phyloP scores from a whole-genome alignment of 2,797 vertebrate species.

The Schizopygopsis malacanthus region DNA sequence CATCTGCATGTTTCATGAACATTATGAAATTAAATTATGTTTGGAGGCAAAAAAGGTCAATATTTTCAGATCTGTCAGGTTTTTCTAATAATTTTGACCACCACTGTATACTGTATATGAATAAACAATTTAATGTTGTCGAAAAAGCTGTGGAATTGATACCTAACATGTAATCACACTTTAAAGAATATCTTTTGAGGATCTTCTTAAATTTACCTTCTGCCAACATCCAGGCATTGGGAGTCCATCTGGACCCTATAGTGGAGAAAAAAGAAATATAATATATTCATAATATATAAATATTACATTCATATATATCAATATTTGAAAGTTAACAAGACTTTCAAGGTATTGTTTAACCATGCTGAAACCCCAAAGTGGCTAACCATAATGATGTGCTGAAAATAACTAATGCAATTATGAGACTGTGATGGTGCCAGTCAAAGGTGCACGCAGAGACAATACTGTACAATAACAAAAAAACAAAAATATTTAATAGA shows the following conservation, averaged over 20 bases:
- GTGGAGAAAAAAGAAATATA: background rate
- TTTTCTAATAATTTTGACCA: background rate
- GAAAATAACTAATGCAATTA: background rate
- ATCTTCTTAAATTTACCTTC: conserved; percentile 84
- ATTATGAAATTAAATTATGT: background rate
- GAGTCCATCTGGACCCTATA: conserved; percentile 97
- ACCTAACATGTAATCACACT: background rate
- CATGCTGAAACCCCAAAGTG: background rate
- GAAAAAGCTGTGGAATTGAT: background rate
- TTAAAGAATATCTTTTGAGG: background rate
- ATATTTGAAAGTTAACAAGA: background rate
- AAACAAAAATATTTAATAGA: background rate
- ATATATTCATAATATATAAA: background rate
- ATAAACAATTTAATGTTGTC: conserved; percentile 38
- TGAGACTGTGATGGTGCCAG: background rate
- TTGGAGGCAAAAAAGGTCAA: background rate
- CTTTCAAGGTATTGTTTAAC: conserved; percentile 1
- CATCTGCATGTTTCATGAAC: background rate
- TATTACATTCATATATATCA: background rate
- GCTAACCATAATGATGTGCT: background rate
- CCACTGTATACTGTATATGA: background rate
- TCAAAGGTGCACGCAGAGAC: conserved; percentile 35
- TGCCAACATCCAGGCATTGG: conserved; percentile 99
- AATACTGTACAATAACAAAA: background rate
- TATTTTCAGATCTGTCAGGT: background rate